Evolutionary conservation across 2,888 invertebrate genomes (phyloP), one percentile per base, ranked within the genome.

Genomic region (Spicauda simplicius): DNA sequence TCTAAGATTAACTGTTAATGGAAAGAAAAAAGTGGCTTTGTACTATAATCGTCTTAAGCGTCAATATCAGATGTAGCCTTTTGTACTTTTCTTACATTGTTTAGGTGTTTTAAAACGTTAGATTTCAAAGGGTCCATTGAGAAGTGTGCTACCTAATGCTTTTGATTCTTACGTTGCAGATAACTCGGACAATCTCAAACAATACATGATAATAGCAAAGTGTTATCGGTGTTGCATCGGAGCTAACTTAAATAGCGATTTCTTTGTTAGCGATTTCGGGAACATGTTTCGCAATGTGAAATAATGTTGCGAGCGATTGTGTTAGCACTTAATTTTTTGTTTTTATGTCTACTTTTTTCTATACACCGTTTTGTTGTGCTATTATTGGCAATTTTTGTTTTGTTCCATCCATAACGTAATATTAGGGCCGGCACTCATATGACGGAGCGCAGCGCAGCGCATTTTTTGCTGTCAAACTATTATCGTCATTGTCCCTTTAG

Each of bases 1-100:
- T 78, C 72, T 69, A 74, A 88, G 87, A 88, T 88, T 87, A 88
- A 88, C 86, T 79, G 84, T 84, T 86, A 86, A 85, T 85, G 82
- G 83, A 79, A 79, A 25, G 25, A 78, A 84, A 86, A 86, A 84
- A 83, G 84, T 82, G 86, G 80, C 80, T 83, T 87, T 89, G 88
- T 89, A 82, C 78, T 77, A 78, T 91, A 90, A 91, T 91, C 90
- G 86, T 84, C 87, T 91, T 88, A 88, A 82, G 85, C 87, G 89
- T 88, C 86, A 86, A 82, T 86, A 80, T 81, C 72, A 41, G 41
- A 41, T 41, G 79, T 90, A 73, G 74, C 75, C 83, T 41, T 81
- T 90, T 88, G 86, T 88, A 61, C 79, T 85, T 85, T 25, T 25
- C 25, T 25, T 19, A 45, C 65, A 65, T 59, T 65, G 65, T 83